Evolutionary conservation across 2,888 invertebrate species (phyloP).

Genomic region (Idaea aversata): DNA sequence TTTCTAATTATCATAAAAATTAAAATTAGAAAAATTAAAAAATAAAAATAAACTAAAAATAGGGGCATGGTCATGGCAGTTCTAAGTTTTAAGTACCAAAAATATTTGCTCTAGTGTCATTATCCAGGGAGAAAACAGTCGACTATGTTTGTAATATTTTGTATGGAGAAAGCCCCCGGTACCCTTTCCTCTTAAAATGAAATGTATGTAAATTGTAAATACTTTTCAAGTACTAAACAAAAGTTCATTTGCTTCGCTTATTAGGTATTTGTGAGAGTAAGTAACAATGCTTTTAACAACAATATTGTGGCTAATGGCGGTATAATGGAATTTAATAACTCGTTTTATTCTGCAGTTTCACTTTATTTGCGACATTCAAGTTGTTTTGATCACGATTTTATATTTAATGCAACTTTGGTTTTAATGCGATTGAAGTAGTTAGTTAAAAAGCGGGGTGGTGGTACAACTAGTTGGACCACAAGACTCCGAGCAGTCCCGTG

Average conservation of each 20-base stretch:
- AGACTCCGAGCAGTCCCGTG: too few species aligned
- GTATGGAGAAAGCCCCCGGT: too few species aligned
- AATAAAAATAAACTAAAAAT: too few species aligned
- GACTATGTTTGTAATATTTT: too few species aligned
- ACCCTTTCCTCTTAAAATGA: slow-evolving; percentile 12
- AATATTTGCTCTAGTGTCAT: too few species aligned
- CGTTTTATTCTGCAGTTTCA: not conserved
- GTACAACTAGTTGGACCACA: too few species aligned
- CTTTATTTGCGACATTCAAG: not conserved
- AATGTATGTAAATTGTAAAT: slow-evolving; percentile 28
- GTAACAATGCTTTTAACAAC: slow-evolving; percentile 33
- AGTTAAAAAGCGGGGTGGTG: too few species aligned
- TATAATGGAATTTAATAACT: slow-evolving; percentile 5
- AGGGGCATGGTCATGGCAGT: too few species aligned
- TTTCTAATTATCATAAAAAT: too few species aligned
- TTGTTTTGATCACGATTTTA: not conserved
- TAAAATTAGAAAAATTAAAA: too few species aligned
- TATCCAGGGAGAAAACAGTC: too few species aligned
- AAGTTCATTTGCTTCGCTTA: slow-evolving; percentile 35
- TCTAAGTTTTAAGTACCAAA: too few species aligned
- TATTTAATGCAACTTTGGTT: not conserved
- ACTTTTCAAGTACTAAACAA: slow-evolving; percentile 28
- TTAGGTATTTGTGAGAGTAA: slow-evolving; percentile 37
- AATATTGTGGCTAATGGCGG: slow-evolving; percentile 15
- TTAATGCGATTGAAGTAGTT: not conserved